A percentile compares a stretch with the other conserved stretches of the same genome.
Conservation (phyloP, 2,113 vertebrate genomes). For the Delphinapterus leucas region DNA sequence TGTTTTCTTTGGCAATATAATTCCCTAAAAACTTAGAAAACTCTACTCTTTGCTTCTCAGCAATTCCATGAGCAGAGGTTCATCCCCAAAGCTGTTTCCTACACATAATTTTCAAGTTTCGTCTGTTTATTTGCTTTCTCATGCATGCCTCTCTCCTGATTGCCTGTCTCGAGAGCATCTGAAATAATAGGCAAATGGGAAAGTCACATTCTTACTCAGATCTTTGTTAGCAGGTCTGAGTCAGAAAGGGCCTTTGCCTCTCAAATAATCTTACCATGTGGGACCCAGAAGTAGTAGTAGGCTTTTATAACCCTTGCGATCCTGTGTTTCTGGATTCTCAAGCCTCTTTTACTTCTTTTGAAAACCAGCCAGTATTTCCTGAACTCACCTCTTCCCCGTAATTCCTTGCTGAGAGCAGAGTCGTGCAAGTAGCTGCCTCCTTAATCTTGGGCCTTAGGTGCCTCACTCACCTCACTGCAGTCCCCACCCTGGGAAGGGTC, state of each 20-base stretch:
- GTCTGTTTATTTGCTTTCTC: not conserved
- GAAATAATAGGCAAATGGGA: not conserved
- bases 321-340: not conserved
- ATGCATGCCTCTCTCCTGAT: not conserved
- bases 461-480: not conserved
- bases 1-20: not conserved
- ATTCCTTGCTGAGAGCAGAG: not conserved
- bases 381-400: not conserved
- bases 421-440: not conserved
- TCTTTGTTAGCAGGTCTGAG: not conserved
- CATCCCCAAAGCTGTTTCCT: not conserved
- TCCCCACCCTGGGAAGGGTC: not conserved
- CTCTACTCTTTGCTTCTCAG: not conserved
- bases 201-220: not conserved
- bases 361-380: not conserved
- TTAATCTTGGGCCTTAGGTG: not conserved
- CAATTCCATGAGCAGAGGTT: not conserved
- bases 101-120: not conserved
- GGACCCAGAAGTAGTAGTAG: not conserved
- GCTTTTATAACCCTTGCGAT: not conserved
- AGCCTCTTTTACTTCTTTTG: not conserved
- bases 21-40: not conserved
- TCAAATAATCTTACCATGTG: not conserved
- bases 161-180: not conserved
- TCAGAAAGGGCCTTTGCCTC: not conserved